Conservation (phyloP, 2,797 vertebrate genomes). For the Rhinatrema bivittatum region DNA sequence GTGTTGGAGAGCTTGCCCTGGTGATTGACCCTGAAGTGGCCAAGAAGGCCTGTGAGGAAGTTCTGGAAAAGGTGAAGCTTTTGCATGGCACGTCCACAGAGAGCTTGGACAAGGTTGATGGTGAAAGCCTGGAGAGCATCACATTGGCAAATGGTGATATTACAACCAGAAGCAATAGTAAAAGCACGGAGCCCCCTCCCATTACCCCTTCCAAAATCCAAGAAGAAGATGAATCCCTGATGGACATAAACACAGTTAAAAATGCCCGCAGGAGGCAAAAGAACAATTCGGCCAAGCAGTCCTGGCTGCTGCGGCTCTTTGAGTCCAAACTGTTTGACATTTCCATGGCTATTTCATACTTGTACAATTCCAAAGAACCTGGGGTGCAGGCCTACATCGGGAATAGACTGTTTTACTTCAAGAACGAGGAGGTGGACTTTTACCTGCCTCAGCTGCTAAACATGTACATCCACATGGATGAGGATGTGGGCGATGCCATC, state of each 20-base stretch:
- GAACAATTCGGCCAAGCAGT: slow-evolving; percentile 85
- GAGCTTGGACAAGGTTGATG: background rate
- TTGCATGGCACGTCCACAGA: slow-evolving; percentile 28
- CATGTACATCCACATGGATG: slow-evolving; percentile 98
- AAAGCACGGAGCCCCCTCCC: slow-evolving; percentile 12
- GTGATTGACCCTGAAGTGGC: slow-evolving; percentile 88
- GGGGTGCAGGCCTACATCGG: slow-evolving; percentile 96
- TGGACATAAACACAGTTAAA: slow-evolving; percentile 43
- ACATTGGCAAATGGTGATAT: slow-evolving; percentile 39
- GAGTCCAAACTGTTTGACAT: slow-evolving; percentile 95
- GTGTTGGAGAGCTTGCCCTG: slow-evolving; percentile 62
- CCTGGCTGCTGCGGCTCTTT: slow-evolving; percentile 89
- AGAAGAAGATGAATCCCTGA: slow-evolving; percentile 49
- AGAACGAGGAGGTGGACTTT: slow-evolving; percentile 85
- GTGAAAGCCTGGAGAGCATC: background rate
- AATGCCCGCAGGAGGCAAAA: slow-evolving; percentile 67
- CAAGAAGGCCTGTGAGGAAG: slow-evolving; percentile 79
- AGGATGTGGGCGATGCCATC: slow-evolving; percentile 93
- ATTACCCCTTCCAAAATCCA: slow-evolving; percentile 35
- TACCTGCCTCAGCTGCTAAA: slow-evolving; percentile 93
- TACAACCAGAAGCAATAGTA: slow-evolving; percentile 22
- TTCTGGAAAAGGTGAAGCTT: slow-evolving; percentile 82
- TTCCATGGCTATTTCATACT: slow-evolving; percentile 96
- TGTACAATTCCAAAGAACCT: slow-evolving; percentile 93
- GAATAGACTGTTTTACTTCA: slow-evolving; percentile 89